A percentile compares a stretch with the other conserved stretches of the same genome.
Evolutionary conservation across 2,888 invertebrate genomes (phyloP).

Genomic region (Elegia similella): DNA sequence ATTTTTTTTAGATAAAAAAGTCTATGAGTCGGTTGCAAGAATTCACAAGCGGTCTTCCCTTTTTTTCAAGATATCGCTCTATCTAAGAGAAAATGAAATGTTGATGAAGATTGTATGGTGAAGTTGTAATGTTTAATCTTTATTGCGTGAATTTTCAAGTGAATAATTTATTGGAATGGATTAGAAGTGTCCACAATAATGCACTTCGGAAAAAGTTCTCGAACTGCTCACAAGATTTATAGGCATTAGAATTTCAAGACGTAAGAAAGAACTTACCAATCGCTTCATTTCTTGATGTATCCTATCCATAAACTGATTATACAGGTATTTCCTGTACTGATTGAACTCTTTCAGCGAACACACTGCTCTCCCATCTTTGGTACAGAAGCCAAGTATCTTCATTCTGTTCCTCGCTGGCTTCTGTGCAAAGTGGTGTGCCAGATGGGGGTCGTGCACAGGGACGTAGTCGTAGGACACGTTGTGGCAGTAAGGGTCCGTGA

Average conservation of each 20-base stretch:
- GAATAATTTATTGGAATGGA: too few relatives aligned
- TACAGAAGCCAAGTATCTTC: conserved; percentile 79
- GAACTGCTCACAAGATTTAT: too few relatives aligned
- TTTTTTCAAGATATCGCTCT: too few relatives aligned
- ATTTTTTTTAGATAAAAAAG: too few relatives aligned
- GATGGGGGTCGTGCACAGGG: conserved; percentile 81
- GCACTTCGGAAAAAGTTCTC: too few relatives aligned
- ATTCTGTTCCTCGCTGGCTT: conserved; percentile 63
- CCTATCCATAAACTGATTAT: conserved; percentile 78
- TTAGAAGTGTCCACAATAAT: too few relatives aligned
- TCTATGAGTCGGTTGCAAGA: too few relatives aligned
- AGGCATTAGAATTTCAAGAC: background rate
- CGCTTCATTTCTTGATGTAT: conserved; percentile 69
- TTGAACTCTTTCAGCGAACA: conserved; percentile 85
- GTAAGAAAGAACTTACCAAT: conserved; percentile 45
- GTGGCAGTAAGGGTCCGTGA: conserved; percentile 71
- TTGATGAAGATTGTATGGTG: too few relatives aligned
- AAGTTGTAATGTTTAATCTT: too few relatives aligned
- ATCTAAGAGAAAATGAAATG: too few relatives aligned
- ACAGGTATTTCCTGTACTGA: conserved; percentile 82
- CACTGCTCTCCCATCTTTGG: conserved; percentile 81
- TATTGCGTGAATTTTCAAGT: too few relatives aligned
- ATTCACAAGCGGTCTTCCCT: too few relatives aligned
- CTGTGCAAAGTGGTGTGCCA: conserved; percentile 75
- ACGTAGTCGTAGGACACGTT: conserved; percentile 79